Base-by-base conservation (phyloP, 2,797 vertebrate species). In the Sebastolobus alascanus region DNA sequence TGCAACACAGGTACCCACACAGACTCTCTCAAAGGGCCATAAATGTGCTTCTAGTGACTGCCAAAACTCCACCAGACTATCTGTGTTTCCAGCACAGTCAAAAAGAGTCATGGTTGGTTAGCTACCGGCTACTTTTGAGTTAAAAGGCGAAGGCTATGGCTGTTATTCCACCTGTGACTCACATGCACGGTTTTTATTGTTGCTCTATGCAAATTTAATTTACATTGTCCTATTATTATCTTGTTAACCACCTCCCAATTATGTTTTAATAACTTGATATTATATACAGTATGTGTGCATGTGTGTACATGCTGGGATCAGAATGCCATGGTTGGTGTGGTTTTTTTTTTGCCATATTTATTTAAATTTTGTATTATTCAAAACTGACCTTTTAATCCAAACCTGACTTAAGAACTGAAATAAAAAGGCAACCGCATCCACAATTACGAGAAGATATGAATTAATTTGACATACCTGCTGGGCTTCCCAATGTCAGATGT, bases 381-480 rank as follows among this genome's bases (percentile, higher is more conserved):
- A 31, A 73, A 70, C 29, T 59, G 38, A 75, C 71, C 22, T 52
- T 74, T 71, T 2, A 31, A 59, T 11, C 10, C 40, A 68, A 60
- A 64, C 35, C 13, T 27, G 14, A 74, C n/a, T 29, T 5, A 43
- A 52, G 5, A 69, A 27, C 11, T 43, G 4, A 46, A 78, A 65
- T 68, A 63, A 73, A 64, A 75, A 60, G 25, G 43, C 43, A 69
- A 54, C 16, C 52, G 11, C 46, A 56, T 18, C 25, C 35, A 66
- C 33, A 75, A 59, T 72, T 50, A 75, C 25, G 63, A 64, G 20
- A 68, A 73, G 33, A 63, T 25, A 68, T 12, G 5, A 63, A 87
- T 73, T 3, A 55, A 64, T 4, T 20, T 77, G 72, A 88, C 92
- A 37, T 94, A 95, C 93, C 93, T 93, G 85, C 79, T 74, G 77